Evolutionary conservation across 2,113 vertebrate genomes (phyloP).

Genomic region (Macrotus californicus): DNA sequence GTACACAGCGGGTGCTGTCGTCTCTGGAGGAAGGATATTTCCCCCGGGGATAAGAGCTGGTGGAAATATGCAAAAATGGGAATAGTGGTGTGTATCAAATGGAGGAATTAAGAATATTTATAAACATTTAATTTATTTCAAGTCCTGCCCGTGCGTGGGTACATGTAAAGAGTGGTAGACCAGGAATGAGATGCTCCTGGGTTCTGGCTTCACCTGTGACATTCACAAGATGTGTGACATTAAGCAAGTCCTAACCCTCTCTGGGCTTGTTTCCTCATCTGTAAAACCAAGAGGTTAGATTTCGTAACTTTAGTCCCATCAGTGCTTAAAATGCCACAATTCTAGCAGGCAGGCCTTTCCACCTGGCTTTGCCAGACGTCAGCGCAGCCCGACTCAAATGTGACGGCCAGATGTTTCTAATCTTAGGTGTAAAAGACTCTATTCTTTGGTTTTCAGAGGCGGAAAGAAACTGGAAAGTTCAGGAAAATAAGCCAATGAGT

Average conservation of each 20-base stretch:
- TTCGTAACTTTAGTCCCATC: background rate
- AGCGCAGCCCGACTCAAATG: background rate
- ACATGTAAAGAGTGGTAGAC: background rate
- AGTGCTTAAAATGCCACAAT: background rate
- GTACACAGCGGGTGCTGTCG: background rate
- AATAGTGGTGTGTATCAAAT: background rate
- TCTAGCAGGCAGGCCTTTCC: background rate
- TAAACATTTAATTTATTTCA: background rate
- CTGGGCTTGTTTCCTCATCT: background rate
- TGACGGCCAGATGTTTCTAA: constrained; percentile 52
- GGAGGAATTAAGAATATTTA: background rate
- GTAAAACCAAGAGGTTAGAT: background rate
- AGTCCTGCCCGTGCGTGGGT: background rate
- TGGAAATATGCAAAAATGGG: background rate
- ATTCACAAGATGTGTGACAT: background rate
- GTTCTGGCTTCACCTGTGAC: background rate
- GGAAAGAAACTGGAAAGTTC: constrained; percentile 18
- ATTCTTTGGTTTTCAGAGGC: constrained; percentile 26
- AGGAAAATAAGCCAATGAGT: constrained; percentile 9
- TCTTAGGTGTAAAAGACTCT: constrained; percentile 22
- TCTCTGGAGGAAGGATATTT: background rate
- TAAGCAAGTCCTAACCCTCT: background rate
- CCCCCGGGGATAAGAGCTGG: background rate
- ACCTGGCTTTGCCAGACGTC: background rate
- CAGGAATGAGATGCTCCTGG: background rate